Evolutionary conservation across 2,888 invertebrate species (phyloP).

Genomic region (Melanostoma scalare): DNA sequence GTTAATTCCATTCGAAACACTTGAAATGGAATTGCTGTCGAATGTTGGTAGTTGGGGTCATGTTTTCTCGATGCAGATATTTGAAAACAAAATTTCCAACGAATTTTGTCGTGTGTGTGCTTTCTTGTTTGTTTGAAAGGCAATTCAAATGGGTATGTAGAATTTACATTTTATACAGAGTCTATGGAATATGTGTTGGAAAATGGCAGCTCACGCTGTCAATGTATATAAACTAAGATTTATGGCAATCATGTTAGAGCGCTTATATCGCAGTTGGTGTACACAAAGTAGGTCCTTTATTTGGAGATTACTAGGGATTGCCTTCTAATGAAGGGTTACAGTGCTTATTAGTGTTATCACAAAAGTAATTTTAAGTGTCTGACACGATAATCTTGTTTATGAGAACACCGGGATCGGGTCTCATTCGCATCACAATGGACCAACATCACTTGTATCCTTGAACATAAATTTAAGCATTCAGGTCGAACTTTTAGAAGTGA

Average conservation of each 20-base stretch:
- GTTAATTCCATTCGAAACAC: conserved; percentile 69
- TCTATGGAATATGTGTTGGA: conserved; percentile 35
- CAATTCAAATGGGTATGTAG: conserved; percentile 14
- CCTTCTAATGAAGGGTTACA: conserved; percentile 37
- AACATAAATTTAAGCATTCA: too few species aligned
- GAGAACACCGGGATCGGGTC: neutral
- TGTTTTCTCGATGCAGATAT: conserved; percentile 63
- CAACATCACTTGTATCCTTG: too few species aligned
- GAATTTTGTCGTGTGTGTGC: conserved; percentile 43
- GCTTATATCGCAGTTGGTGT: conserved; percentile 54
- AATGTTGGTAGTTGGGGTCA: conserved; percentile 34
- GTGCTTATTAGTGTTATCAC: conserved; percentile 11
- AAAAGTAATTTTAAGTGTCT: conserved; percentile 3
- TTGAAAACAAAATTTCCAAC: conserved; percentile 62
- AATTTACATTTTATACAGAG: conserved; percentile 47
- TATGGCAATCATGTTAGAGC: conserved; percentile 56
- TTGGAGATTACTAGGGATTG: conserved; percentile 42
- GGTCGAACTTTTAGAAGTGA: too few species aligned
- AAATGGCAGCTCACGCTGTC: conserved; percentile 22
- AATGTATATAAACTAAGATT: conserved; percentile 57
- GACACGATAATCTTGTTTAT: conserved; percentile 17
- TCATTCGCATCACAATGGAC: too few species aligned
- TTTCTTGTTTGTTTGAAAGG: conserved; percentile 21
- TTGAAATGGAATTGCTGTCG: conserved; percentile 61
- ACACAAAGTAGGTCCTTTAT: conserved; percentile 41